These are phyloP conservation scores for Parnassius apollo DNA, from an alignment of 2,888 invertebrate genomes.

Conservation along the genomic window DNA sequence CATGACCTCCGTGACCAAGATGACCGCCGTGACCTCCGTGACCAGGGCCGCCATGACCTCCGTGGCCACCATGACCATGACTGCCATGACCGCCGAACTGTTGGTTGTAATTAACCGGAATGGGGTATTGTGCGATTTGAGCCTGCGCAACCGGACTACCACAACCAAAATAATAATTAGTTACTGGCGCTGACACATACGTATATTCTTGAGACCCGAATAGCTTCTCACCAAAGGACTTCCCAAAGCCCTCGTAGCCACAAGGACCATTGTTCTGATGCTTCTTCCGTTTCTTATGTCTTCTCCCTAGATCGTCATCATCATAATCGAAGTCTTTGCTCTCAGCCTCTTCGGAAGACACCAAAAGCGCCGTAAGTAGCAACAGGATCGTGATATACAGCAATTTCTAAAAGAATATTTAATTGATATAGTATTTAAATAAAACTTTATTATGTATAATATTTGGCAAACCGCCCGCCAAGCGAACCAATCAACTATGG, in stretches of 20 bases:
- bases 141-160: constrained; percentile 37
- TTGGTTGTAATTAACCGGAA: constrained; percentile 17
- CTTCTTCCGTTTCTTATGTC: constrained; percentile 58
- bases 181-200: constrained; percentile 65
- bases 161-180: constrained; percentile 69
- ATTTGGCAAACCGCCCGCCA: too few relatives aligned
- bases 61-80: constrained; percentile 30
- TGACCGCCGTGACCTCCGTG: constrained; percentile 33
- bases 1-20: constrained; percentile 30
- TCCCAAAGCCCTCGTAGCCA: constrained; percentile 50
- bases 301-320: constrained; percentile 50
- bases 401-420: constrained; percentile 44
- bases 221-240: constrained; percentile 52
- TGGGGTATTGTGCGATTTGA: constrained; percentile 33
- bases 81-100: constrained; percentile 32
- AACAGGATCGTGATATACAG: constrained; percentile 43
- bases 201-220: constrained; percentile 59
- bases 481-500: too few relatives aligned
- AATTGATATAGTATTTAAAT: too few relatives aligned
- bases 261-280: constrained; percentile 52
- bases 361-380: constrained; percentile 39
- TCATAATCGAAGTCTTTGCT: constrained; percentile 49
- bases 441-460: too few relatives aligned
- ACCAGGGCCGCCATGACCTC: constrained; percentile 33
- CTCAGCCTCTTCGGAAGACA: constrained; percentile 42